Percentiles rank a stretch among this genome's conserved stretches.
Conservation (phyloP, 2,797 vertebrate species). For the Simalia tracyae region DNA sequence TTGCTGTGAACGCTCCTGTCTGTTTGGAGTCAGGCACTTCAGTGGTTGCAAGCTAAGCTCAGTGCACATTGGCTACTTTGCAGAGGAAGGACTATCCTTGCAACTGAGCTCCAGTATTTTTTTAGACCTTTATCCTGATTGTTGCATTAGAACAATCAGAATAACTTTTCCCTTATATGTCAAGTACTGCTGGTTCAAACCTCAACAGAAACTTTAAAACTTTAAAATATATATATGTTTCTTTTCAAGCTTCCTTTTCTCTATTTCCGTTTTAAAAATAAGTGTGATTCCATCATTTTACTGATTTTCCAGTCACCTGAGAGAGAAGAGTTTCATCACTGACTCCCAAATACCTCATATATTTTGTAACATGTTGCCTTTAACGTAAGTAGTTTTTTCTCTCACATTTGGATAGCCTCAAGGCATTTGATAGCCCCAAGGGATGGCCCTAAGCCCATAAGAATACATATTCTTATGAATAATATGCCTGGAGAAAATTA, state of each 20-base stretch:
- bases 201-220: background rate
- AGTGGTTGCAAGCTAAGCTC: too few species aligned
- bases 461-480: background rate
- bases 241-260: background rate
- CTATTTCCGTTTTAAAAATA: background rate
- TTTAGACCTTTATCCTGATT: too few species aligned
- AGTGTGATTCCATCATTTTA: background rate
- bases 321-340: background rate
- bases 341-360: background rate
- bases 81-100: too few species aligned
- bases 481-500: background rate
- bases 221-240: background rate
- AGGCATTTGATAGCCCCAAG: background rate
- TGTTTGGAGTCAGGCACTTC: too few species aligned
- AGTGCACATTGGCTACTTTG: too few species aligned
- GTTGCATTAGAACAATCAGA: too few species aligned
- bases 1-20: too few species aligned
- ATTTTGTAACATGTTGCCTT: background rate
- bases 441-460: background rate
- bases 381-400: background rate
- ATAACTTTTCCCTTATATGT: too few species aligned
- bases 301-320: background rate
- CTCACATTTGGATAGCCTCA: background rate
- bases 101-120: too few species aligned
- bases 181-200: background rate